phyloP scores from a whole-genome alignment of 2,113 vertebrate genomes.

The Myanophis thanlyinensis region DNA sequence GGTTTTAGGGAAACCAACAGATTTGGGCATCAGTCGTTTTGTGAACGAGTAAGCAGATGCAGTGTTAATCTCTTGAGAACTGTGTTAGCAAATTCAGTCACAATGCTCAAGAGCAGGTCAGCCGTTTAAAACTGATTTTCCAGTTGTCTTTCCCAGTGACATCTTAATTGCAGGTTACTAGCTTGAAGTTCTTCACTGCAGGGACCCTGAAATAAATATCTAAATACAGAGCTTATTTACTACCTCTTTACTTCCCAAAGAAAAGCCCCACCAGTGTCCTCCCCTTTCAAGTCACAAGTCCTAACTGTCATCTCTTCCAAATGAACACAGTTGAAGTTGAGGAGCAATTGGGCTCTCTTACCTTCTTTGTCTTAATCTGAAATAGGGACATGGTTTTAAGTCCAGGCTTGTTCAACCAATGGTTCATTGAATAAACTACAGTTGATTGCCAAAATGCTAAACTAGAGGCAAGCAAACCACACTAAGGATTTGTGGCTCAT shows the following conservation, averaged over 20 bases:
- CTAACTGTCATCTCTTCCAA: too few relatives aligned
- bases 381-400: too few relatives aligned
- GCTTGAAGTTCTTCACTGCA: too few relatives aligned
- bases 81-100: not conserved
- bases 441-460: too few relatives aligned
- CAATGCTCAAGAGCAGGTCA: not conserved
- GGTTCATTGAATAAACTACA: too few relatives aligned
- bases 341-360: too few relatives aligned
- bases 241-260: not conserved
- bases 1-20: not conserved
- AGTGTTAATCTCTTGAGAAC: not conserved
- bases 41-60: not conserved
- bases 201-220: not conserved
- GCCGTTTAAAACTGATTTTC: not conserved
- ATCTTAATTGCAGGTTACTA: too few relatives aligned
- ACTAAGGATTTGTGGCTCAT: too few relatives aligned
- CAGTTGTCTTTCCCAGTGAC: not conserved
- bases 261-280: not conserved
- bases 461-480: too few relatives aligned
- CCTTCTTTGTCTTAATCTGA: not conserved
- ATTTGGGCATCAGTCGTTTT: not conserved
- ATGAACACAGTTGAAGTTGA: too few relatives aligned
- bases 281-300: not conserved
- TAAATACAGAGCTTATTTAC: not conserved
- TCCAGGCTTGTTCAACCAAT: too few relatives aligned